A percentile compares a stretch with the other conserved stretches of the same genome.
Conservation (phyloP, 2,113 vertebrate species). For the Miniopterus natalensis region DNA sequence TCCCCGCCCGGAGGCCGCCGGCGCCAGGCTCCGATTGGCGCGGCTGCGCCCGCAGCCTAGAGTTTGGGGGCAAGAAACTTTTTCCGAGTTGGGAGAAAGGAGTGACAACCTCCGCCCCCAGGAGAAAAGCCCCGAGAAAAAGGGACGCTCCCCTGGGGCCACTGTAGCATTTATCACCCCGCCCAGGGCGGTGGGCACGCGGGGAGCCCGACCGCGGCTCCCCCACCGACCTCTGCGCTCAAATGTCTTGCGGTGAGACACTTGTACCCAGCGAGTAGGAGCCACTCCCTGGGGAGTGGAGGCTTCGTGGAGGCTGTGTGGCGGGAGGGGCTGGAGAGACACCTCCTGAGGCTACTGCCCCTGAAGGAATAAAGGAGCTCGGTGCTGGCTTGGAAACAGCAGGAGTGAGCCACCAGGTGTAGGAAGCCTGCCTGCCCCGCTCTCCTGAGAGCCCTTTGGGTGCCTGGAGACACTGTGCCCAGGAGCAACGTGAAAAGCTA, state of each 20-base stretch:
- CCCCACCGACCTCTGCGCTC: fast-evolving
- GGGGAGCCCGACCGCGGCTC: fast-evolving
- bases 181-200: fast-evolving
- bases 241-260: neutral
- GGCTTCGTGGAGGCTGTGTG: fast-evolving
- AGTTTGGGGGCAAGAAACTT: neutral
- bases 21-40: neutral
- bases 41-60: neutral
- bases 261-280: fast-evolving
- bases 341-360: neutral
- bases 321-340: neutral
- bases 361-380: neutral
- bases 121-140: neutral
- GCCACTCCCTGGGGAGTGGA: neutral
- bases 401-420: fast-evolving
- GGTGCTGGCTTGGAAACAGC: neutral
- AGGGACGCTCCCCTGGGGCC: neutral
- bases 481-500: neutral
- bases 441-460: neutral
- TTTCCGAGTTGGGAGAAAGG: neutral
- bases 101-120: fast-evolving
- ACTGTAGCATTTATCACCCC: fast-evolving
- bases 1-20: fast-evolving
- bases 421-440: neutral
- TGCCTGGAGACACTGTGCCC: neutral